Evolutionary conservation across 2,113 vertebrate species (phyloP), one percentile per base, ranked within the genome.

Genomic region (Eurystomus gularis): DNA sequence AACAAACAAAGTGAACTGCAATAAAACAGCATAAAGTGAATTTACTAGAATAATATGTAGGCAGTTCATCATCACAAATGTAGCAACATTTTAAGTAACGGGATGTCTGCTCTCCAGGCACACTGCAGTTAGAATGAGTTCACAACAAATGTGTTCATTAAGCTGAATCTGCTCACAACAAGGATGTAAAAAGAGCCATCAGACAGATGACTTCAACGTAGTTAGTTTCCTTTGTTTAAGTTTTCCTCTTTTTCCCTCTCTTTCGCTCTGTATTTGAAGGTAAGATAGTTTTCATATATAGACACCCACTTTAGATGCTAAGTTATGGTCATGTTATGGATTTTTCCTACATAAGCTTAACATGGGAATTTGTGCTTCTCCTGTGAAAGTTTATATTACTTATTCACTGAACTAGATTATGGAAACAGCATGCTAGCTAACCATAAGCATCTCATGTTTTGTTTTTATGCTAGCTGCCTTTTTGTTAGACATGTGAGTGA

Each of bases 91-190:
- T 72, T 79, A 90, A 93, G 61, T 91, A 87, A 94, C 0, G 0
- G 28, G 55, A 73, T 83, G 11, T 72, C 81, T 93, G 35, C 54
- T 95, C 37, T n/a, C 89, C 79, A 29, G n/a, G 80, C 37, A 76
- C 40, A 62, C 24, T 88, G 62, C 66, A 94, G 93, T 97, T 95
- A 96, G 28, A 93, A 93, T 46, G 82, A 77, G 29, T 82, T 77
- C 66, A 73, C 48, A 73, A 86, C 9, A 87, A 95, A 92, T 73
- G 9, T 54, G 51, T 72, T 97, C 82, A 82, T 96, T 95, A 93
- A 93, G 79, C 70, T 70, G 69, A 89, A 88, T 57, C 13, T 70
- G 19, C 33, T 61, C 26, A 18, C 48, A 92, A 77, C 10, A 77
- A 87, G 46, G n/a, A 69, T 46, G 26, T 40, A 77, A 84, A 89